Evolutionary conservation across 1,140 invertebrate genomes (phyloP).

Genomic region (Drosophila novamexicana): DNA sequence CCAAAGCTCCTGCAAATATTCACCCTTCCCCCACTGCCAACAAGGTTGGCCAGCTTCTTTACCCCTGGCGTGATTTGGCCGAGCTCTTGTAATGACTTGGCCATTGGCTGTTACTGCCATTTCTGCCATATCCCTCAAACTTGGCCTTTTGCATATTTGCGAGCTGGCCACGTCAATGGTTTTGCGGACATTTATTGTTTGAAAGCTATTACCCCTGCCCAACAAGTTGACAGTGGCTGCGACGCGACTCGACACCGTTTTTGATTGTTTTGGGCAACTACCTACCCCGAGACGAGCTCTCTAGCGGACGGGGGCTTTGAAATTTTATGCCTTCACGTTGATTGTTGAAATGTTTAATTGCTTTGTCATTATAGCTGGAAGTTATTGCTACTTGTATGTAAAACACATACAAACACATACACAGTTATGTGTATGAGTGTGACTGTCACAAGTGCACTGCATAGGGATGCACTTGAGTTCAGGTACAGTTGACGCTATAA

Average conservation of each 20-base stretch:
- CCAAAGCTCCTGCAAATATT: constrained; percentile 8
- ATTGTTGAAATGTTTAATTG: constrained; percentile 78
- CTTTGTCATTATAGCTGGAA: constrained; percentile 81
- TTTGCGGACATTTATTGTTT: constrained; percentile 85
- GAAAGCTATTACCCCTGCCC: constrained; percentile 84
- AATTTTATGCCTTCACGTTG: constrained; percentile 58
- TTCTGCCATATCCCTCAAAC: constrained; percentile 30
- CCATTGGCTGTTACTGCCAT: constrained; percentile 49
- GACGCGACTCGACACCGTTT: constrained; percentile 77
- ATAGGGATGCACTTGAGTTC: constrained; percentile 16
- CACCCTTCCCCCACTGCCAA: not conserved
- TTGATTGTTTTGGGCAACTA: constrained; percentile 74
- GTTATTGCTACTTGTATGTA: constrained; percentile 68
- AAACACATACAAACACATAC: constrained; percentile 15
- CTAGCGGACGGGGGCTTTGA: constrained; percentile 1
- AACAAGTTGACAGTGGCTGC: constrained; percentile 50
- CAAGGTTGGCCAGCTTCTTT: constrained; percentile 61
- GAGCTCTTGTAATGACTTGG: constrained; percentile 67
- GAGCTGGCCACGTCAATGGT: constrained; percentile 81
- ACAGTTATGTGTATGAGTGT: not conserved
- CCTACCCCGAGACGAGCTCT: constrained; percentile 17
- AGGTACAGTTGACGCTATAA: constrained; percentile 34
- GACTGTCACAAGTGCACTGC: constrained; percentile 14
- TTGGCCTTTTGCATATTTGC: constrained; percentile 53
- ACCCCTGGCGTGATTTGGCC: constrained; percentile 48